phyloP scores from a whole-genome alignment of 2,888 invertebrate genomes.

The Trimorus sp. region DNA sequence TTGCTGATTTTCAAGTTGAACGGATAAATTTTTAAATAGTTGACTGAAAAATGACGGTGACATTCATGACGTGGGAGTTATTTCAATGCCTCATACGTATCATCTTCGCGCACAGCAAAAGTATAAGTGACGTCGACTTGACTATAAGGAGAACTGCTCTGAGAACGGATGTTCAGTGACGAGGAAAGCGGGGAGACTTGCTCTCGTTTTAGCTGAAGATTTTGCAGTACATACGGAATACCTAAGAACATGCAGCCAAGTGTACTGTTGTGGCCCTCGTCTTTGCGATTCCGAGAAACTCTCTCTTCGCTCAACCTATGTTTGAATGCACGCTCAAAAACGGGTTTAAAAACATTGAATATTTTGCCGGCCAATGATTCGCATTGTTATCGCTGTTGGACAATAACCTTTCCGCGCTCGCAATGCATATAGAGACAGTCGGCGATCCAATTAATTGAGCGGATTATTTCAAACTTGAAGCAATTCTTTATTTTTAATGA shows the following conservation, averaged over 20 bases:
- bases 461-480: no score
- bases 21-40: constrained; percentile 35
- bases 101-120: constrained; percentile 43
- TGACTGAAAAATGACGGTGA: constrained; percentile 53
- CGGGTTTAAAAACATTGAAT: constrained; percentile 80
- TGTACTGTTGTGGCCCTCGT: constrained; percentile 64
- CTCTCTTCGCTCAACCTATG: constrained; percentile 62
- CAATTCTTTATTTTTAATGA: no score
- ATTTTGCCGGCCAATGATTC: constrained; percentile 72
- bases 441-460: no score
- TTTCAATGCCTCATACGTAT: constrained; percentile 56
- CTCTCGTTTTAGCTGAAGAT: constrained; percentile 67
- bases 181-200: constrained; percentile 62
- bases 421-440: no score
- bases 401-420: constrained; percentile 30
- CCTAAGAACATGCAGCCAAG: constrained; percentile 66
- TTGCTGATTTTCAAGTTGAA: constrained; percentile 23
- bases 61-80: constrained; percentile 54
- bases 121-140: constrained; percentile 47
- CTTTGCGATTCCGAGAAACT: constrained; percentile 63
- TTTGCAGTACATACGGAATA: constrained; percentile 68
- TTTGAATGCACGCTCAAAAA: constrained; percentile 70
- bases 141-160: constrained; percentile 49
- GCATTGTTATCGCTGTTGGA: constrained; percentile 65
- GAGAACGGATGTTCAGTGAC: constrained; percentile 57